Evolutionary conservation across 2,888 invertebrate species (phyloP).

Genomic region (Pomacea canaliculata): DNA sequence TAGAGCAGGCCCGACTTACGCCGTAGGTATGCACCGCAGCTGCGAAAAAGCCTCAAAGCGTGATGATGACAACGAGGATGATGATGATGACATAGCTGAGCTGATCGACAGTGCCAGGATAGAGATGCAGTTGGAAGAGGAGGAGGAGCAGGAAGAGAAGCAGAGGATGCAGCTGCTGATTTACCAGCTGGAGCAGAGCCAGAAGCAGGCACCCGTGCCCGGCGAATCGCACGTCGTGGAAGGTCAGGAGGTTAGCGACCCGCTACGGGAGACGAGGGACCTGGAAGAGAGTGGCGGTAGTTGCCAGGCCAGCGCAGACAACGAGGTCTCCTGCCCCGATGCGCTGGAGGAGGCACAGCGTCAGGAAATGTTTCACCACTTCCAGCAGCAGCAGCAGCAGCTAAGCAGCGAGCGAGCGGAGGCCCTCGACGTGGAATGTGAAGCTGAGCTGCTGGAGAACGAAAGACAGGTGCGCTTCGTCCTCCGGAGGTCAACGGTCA

Average conservation of each 20-base stretch:
- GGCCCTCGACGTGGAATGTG: not conserved
- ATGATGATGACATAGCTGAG: conserved; percentile 20
- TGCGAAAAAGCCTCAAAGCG: not conserved
- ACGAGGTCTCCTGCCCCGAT: not conserved
- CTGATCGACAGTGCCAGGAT: conserved; percentile 22
- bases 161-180: conserved; percentile 15
- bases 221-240: not conserved
- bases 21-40: no score
- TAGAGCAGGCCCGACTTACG: no score
- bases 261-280: no score
- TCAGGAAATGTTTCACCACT: not conserved
- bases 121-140: conserved; percentile 25
- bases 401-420: not conserved
- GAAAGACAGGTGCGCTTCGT: conserved; percentile 21
- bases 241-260: no score
- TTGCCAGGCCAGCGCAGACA: not conserved
- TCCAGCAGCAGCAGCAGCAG: not conserved
- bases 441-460: not conserved
- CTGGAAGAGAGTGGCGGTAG: not conserved
- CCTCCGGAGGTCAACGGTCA: conserved; percentile 19
- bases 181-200: conserved; percentile 3
- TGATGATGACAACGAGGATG: conserved; percentile 9
- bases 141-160: conserved; percentile 23
- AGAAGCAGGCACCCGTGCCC: not conserved
- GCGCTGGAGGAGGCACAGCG: no score